phyloP scores from a whole-genome alignment of 2,113 vertebrate genomes.

The Corynorhinus townsendii region DNA sequence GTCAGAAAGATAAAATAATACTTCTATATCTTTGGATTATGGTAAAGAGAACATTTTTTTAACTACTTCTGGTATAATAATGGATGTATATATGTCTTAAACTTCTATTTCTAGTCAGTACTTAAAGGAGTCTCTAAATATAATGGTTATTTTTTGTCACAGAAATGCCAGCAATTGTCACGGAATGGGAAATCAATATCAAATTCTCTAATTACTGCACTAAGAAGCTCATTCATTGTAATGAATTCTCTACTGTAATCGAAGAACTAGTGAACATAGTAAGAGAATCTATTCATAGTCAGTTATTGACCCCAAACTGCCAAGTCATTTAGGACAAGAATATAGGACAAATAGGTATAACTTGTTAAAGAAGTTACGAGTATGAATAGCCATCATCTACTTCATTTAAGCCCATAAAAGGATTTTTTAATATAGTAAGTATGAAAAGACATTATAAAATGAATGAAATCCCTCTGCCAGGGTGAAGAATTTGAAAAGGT shows the following conservation, averaged over 20 bases:
- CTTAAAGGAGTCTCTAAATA: slow-evolving; percentile 40
- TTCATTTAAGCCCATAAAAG: slow-evolving; percentile 35
- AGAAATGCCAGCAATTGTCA: slow-evolving; percentile 59
- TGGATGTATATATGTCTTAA: not conserved
- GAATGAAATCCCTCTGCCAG: not conserved
- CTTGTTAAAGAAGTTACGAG: slow-evolving; percentile 19
- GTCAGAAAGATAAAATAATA: not conserved
- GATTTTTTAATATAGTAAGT: not conserved
- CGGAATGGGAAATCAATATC: slow-evolving; percentile 51
- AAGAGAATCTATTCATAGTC: slow-evolving; percentile 49
- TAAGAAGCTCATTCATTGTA: slow-evolving; percentile 37
- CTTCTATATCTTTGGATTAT: not conserved
- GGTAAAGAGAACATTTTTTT: not conserved
- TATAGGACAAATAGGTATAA: slow-evolving; percentile 37
- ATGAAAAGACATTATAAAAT: slow-evolving; percentile 17
- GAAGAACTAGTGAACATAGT: slow-evolving; percentile 40
- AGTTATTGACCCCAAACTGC: slow-evolving; percentile 48
- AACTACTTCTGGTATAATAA: slow-evolving; percentile 18
- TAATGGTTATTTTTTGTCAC: slow-evolving; percentile 60
- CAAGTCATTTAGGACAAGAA: slow-evolving; percentile 49
- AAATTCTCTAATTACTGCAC: slow-evolving; percentile 47
- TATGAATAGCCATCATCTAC: not conserved
- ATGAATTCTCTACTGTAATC: slow-evolving; percentile 43
- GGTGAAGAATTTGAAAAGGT: not conserved
- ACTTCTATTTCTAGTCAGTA: slow-evolving; percentile 19